Conservation (phyloP, 2,888 invertebrate species). For the Dolichopus griseipennis region DNA sequence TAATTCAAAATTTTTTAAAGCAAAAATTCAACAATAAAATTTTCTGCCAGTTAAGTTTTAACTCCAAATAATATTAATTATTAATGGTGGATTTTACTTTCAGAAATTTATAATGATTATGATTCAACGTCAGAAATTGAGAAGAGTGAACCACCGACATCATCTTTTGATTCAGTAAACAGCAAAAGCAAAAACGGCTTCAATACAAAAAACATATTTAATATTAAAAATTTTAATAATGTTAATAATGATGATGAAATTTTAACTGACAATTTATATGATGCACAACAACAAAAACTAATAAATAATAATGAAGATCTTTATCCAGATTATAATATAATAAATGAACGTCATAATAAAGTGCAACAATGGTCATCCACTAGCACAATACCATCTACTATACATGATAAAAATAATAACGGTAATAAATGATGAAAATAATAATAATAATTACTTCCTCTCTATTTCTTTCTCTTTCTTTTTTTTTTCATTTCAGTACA, state of each 20-base stretch:
- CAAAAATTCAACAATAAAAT: too few species aligned
- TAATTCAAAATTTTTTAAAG: too few species aligned
- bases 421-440: slow-evolving; percentile 10
- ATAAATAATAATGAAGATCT: slow-evolving; percentile 15
- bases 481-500: neutral
- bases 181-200: neutral
- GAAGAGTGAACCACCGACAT: neutral
- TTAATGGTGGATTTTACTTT: neutral
- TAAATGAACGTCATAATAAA: slow-evolving; percentile 17
- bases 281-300: neutral
- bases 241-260: too few species aligned
- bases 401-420: slow-evolving; percentile 15
- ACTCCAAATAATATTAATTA: too few species aligned
- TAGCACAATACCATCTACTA: slow-evolving; percentile 16
- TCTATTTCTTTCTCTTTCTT: neutral
- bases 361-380: slow-evolving; percentile 19
- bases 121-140: neutral
- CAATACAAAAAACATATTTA: too few species aligned
- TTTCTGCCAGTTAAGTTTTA: too few species aligned
- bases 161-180: neutral
- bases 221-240: too few species aligned
- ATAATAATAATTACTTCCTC: slow-evolving; percentile 13
- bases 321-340: neutral
- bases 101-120: neutral
- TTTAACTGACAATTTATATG: neutral